phyloP scores from a whole-genome alignment of 2,113 vertebrate species.

The Catharus bicknelli region DNA sequence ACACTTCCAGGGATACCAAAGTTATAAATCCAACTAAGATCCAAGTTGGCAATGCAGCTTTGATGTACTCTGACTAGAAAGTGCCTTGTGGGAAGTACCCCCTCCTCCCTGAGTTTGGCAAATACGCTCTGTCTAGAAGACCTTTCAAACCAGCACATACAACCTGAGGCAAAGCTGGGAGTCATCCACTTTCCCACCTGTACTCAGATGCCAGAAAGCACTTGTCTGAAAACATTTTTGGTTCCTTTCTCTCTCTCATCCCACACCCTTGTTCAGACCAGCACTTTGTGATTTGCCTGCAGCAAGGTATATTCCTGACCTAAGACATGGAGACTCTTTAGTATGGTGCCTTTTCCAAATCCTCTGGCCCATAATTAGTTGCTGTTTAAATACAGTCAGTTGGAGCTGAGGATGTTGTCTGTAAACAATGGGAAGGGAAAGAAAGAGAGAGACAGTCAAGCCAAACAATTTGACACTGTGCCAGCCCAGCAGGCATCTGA shows the following conservation, averaged over 20 bases:
- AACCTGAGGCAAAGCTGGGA: not conserved
- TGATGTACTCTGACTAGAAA: not conserved
- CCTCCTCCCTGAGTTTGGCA: not conserved
- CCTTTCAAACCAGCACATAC: not conserved
- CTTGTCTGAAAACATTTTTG: not conserved
- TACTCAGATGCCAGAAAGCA: not conserved
- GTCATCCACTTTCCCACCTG: not conserved
- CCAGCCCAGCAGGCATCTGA: slow-evolving; percentile 39
- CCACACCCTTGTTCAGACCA: not conserved
- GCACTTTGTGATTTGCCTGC: not conserved
- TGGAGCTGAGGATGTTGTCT: slow-evolving; percentile 17
- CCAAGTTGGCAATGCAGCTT: not conserved
- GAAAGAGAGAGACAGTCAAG: slow-evolving; percentile 14
- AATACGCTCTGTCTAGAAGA: not conserved
- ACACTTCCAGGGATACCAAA: not conserved
- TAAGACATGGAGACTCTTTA: not conserved
- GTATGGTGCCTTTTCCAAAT: not conserved
- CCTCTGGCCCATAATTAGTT: not conserved
- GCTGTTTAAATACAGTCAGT: slow-evolving; percentile 4
- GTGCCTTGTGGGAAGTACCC: not conserved
- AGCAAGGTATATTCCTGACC: not conserved
- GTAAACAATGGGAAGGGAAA: slow-evolving; percentile 20
- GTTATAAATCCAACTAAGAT: not conserved
- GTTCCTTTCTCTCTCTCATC: not conserved
- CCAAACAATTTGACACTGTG: not conserved